phyloP scores from a whole-genome alignment of 2,113 vertebrate species.

The Caranx ignobilis region DNA sequence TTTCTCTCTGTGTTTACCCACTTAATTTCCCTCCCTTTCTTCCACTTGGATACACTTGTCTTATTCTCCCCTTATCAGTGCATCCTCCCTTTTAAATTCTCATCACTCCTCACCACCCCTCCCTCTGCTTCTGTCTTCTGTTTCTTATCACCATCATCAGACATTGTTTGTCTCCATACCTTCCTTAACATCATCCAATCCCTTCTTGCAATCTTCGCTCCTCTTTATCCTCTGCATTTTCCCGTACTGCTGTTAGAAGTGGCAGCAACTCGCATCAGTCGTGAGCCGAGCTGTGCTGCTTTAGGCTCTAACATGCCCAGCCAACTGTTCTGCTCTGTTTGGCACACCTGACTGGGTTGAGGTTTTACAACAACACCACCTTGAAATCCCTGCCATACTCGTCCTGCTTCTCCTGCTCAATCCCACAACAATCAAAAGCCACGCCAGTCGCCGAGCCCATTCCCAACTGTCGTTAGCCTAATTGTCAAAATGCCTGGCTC shows the following conservation, averaged over 20 bases:
- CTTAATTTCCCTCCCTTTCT: background rate
- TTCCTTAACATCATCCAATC: constrained; percentile 34
- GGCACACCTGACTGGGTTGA: constrained; percentile 63
- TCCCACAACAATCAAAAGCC: constrained; percentile 54
- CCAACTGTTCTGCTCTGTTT: constrained; percentile 76
- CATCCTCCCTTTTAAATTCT: constrained; percentile 31
- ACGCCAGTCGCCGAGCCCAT: constrained; percentile 44
- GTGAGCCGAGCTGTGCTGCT: constrained; percentile 42
- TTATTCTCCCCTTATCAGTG: constrained; percentile 7
- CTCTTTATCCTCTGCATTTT: constrained; percentile 30
- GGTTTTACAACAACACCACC: constrained; percentile 41
- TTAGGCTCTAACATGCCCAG: constrained; percentile 33
- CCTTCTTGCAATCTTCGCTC: background rate
- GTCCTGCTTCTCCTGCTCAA: constrained; percentile 1
- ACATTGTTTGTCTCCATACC: constrained; percentile 19
- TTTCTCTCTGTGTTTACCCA: background rate
- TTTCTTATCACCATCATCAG: constrained; percentile 32
- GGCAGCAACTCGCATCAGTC: constrained; percentile 67
- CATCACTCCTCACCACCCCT: constrained; percentile 31
- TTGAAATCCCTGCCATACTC: constrained; percentile 28
- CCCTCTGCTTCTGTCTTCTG: constrained; percentile 38
- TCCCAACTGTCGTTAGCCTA: constrained; percentile 69
- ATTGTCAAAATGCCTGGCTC: constrained; percentile 59
- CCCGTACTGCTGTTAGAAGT: constrained; percentile 37
- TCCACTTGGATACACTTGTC: constrained; percentile 3